A percentile compares a stretch with the other conserved stretches of the same genome.
Conservation (phyloP, 2,888 invertebrate species). For the Physocephala rufipes region DNA sequence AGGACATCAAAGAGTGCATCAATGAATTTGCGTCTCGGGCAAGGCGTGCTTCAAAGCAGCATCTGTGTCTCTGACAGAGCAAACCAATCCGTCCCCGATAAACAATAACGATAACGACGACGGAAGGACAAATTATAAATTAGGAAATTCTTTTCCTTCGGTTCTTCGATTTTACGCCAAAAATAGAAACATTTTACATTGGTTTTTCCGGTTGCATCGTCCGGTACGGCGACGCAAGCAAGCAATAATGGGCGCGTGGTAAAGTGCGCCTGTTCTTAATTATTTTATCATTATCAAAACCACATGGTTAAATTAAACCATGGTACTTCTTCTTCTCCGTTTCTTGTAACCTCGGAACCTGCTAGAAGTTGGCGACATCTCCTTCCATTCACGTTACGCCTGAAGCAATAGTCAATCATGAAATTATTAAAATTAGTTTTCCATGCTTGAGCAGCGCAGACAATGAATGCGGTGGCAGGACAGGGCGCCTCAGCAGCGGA, state of each 20-base stretch:
- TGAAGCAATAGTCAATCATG: conserved; percentile 27
- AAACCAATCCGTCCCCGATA: too few relatives aligned
- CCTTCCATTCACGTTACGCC: neutral
- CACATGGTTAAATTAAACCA: conserved; percentile 62
- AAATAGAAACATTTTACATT: too few relatives aligned
- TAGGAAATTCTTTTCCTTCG: too few relatives aligned
- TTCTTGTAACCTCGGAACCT: conserved; percentile 20
- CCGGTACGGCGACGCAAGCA: neutral
- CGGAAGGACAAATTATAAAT: too few relatives aligned
- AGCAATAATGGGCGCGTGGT: neutral
- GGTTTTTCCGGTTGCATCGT: neutral
- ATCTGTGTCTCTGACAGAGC: too few relatives aligned
- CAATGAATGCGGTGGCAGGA: conserved; percentile 63
- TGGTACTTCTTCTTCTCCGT: neutral
- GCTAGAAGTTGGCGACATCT: conserved; percentile 11
- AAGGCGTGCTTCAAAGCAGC: too few relatives aligned
- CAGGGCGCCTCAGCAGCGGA: conserved; percentile 34
- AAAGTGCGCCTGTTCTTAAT: conserved; percentile 45
- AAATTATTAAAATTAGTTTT: conserved; percentile 62
- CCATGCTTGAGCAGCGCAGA: conserved; percentile 62
- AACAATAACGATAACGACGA: too few relatives aligned
- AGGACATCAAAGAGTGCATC: too few relatives aligned
- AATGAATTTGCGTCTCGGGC: too few relatives aligned
- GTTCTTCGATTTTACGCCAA: too few relatives aligned
- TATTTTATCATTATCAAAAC: conserved; percentile 64